A percentile compares a stretch with the other conserved stretches of the same genome.
Evolutionary conservation across 2,888 invertebrate genomes (phyloP).

Genomic region (Calephelis perditalis): DNA sequence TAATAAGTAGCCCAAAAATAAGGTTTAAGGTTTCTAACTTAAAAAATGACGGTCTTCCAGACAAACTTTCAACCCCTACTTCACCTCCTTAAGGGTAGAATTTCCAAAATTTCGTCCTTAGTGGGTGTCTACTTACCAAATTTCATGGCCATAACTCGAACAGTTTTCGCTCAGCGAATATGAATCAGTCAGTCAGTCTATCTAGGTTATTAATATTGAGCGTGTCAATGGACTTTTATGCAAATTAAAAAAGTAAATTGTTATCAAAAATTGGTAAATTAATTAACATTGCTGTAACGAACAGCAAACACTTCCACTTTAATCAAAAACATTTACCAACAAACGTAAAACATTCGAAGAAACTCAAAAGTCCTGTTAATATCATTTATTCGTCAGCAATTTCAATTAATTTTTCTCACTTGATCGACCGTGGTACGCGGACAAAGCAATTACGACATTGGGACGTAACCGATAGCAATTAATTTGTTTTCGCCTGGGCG

Average conservation of each 20-base stretch:
- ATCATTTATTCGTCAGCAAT: conserved; percentile 33
- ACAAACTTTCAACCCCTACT: no score
- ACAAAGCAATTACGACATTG: conserved; percentile 70
- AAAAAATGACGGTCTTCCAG: no score
- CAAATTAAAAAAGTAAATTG: not conserved
- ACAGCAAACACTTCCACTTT: not conserved
- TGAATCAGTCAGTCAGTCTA: no score
- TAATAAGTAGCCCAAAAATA: no score
- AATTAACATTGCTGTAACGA: not conserved
- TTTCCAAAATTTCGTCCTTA: no score
- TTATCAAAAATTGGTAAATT: not conserved
- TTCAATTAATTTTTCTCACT: conserved; percentile 74
- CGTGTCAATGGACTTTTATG: no score
- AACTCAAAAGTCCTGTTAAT: conserved; percentile 19
- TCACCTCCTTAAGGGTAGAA: no score
- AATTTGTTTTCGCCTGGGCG: conserved; percentile 59
- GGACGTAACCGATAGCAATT: conserved; percentile 70
- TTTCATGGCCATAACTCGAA: no score
- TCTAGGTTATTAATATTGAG: no score
- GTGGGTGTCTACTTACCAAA: no score
- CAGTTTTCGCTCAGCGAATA: no score
- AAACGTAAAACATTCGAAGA: conserved; percentile 10
- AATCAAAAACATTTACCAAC: conserved; percentile 2
- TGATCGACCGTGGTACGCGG: conserved; percentile 61
- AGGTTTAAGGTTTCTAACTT: no score